A percentile compares a stretch with the other conserved stretches of the same genome.
phyloP scores from a whole-genome alignment of 2,797 vertebrate genomes.

The Acestrorhynchus altus region DNA sequence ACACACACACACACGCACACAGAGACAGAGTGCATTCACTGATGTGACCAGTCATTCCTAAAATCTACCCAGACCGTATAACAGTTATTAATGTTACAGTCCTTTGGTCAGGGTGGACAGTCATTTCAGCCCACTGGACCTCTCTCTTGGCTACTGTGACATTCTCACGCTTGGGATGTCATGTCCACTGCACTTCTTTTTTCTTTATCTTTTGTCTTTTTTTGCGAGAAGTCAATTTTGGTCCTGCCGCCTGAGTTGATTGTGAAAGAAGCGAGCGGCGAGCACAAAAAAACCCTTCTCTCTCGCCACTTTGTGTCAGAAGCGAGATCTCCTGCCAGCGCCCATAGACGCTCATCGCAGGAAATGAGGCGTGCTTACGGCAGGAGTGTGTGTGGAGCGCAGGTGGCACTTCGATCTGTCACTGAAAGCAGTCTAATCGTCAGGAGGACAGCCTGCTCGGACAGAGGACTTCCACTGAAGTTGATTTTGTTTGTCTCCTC shows the following conservation, averaged over 20 bases:
- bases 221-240: slow-evolving; percentile 70
- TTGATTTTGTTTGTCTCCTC: slow-evolving; percentile 28
- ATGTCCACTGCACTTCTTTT: slow-evolving; percentile 38
- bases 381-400: slow-evolving; percentile 65
- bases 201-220: slow-evolving; percentile 45
- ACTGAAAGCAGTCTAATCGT: slow-evolving; percentile 50
- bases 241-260: slow-evolving; percentile 70
- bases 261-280: slow-evolving; percentile 58
- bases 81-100: not conserved
- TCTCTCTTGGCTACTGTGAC: slow-evolving; percentile 6
- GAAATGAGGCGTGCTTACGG: slow-evolving; percentile 73
- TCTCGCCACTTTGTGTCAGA: slow-evolving; percentile 34
- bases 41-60: not conserved
- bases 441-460: slow-evolving; percentile 37
- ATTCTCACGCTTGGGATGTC: slow-evolving; percentile 49
- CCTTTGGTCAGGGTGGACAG: not conserved
- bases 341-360: slow-evolving; percentile 69
- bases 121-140: slow-evolving; percentile 3
- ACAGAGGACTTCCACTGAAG: slow-evolving; percentile 34
- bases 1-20: not conserved
- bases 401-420: slow-evolving; percentile 73
- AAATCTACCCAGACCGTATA: not conserved
- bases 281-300: slow-evolving; percentile 36
- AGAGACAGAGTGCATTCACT: not conserved
- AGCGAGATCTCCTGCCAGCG: slow-evolving; percentile 50